Evolutionary conservation across 2,888 invertebrate genomes (phyloP).

Genomic region (Celastrina argiolus): DNA sequence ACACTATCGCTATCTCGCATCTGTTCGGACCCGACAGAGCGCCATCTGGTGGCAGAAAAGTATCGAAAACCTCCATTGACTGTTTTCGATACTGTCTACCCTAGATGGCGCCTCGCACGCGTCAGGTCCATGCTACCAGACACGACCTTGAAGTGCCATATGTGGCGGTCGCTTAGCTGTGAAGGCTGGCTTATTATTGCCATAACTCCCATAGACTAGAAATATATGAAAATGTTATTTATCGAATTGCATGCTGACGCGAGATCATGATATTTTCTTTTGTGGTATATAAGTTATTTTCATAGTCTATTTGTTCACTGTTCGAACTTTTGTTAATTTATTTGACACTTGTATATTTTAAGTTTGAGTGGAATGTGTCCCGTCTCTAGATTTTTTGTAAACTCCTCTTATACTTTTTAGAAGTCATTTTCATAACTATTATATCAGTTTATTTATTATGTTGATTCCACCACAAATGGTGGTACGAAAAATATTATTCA

Average conservation of each 20-base stretch:
- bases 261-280: neutral
- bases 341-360: slow-evolving; percentile 9
- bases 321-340: neutral
- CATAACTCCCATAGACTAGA: neutral
- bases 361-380: neutral
- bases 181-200: neutral
- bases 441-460: neutral
- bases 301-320: neutral
- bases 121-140: too few relatives aligned
- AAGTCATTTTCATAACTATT: neutral
- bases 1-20: neutral
- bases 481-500: neutral
- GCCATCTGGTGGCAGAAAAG: too few relatives aligned
- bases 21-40: too few relatives aligned
- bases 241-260: neutral
- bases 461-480: neutral
- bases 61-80: too few relatives aligned
- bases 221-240: neutral
- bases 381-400: neutral
- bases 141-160: too few relatives aligned
- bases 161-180: neutral
- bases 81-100: too few relatives aligned
- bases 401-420: neutral
- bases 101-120: too few relatives aligned
- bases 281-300: neutral